Evolutionary conservation across 2,888 invertebrate genomes (phyloP).

Genomic region (Colletes collaris): DNA sequence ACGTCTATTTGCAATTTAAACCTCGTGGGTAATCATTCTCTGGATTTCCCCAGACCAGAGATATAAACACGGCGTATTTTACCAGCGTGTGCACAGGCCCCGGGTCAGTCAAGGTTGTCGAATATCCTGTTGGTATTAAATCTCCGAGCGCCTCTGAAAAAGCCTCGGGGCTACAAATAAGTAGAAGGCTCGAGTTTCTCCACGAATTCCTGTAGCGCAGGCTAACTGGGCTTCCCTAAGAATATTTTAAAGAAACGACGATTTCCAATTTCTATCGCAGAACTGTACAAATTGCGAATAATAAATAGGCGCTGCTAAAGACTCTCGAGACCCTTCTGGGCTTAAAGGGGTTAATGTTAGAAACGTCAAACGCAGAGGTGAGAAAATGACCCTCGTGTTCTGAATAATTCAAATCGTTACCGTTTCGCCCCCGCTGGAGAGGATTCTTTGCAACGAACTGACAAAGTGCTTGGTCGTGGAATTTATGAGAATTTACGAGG

Average conservation of each 20-base stretch:
- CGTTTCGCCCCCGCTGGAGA: neutral
- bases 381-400: neutral
- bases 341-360: too few species aligned
- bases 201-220: neutral
- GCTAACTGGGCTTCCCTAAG: neutral
- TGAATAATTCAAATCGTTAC: constrained; percentile 5
- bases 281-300: too few species aligned
- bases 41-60: constrained; percentile 45
- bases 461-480: neutral
- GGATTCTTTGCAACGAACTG: neutral
- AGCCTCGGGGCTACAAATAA: constrained; percentile 24
- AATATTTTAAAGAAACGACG: neutral
- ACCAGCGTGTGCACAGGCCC: constrained; percentile 15
- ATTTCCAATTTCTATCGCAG: too few species aligned
- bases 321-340: neutral
- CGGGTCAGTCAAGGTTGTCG: constrained; percentile 33
- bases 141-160: constrained; percentile 36
- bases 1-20: constrained; percentile 60
- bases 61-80: constrained; percentile 41
- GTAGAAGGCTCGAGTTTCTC: constrained; percentile 23
- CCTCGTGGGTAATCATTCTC: constrained; percentile 55
- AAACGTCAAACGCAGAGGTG: too few species aligned
- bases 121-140: constrained; percentile 57
- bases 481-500: constrained; percentile 30
- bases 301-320: too few species aligned